Percentiles rank a stretch among this genome's conserved stretches.
phyloP scores from a whole-genome alignment of 2,888 invertebrate species.

The Caenorhabditis auriculariae region DNA sequence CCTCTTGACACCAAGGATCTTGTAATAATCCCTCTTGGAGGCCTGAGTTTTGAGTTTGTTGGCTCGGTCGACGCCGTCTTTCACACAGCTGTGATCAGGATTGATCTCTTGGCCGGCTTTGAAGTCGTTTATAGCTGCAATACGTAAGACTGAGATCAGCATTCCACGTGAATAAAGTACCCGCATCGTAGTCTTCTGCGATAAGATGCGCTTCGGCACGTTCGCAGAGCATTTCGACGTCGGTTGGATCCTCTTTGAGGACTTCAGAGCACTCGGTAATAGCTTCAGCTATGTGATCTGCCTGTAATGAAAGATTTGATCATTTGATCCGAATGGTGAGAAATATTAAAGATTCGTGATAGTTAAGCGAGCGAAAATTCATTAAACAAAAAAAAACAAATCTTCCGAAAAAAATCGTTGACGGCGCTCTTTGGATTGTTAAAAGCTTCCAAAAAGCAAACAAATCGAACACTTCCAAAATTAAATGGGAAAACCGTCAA shows the following conservation, averaged over 20 bases:
- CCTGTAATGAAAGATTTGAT: slow-evolving; percentile 68
- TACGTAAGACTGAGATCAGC: neutral
- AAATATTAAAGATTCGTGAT: neutral
- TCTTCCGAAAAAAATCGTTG: too few relatives aligned
- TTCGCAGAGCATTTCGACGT: slow-evolving; percentile 79
- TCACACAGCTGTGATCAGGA: slow-evolving; percentile 77
- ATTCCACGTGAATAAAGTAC: slow-evolving; percentile 52
- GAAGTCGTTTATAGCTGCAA: slow-evolving; percentile 80
- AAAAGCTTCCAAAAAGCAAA: too few relatives aligned
- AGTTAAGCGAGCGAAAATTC: neutral
- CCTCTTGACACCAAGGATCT: slow-evolving; percentile 87
- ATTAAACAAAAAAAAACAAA: too few relatives aligned
- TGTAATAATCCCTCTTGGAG: slow-evolving; percentile 92
- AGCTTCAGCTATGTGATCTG: slow-evolving; percentile 76
- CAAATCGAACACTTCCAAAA: too few relatives aligned
- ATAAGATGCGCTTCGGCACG: slow-evolving; percentile 86
- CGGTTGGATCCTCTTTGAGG: slow-evolving; percentile 74
- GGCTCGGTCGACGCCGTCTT: slow-evolving; percentile 83
- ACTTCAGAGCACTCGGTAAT: slow-evolving; percentile 79
- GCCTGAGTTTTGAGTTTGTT: slow-evolving; percentile 89
- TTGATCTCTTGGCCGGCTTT: slow-evolving; percentile 83
- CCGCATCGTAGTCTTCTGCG: slow-evolving; percentile 88
- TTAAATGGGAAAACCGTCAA: too few relatives aligned
- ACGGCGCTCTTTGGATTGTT: too few relatives aligned
- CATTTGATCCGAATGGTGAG: neutral